Base-by-base conservation (phyloP, 2,797 vertebrate genomes). In the Pyrocephalus nanus region DNA sequence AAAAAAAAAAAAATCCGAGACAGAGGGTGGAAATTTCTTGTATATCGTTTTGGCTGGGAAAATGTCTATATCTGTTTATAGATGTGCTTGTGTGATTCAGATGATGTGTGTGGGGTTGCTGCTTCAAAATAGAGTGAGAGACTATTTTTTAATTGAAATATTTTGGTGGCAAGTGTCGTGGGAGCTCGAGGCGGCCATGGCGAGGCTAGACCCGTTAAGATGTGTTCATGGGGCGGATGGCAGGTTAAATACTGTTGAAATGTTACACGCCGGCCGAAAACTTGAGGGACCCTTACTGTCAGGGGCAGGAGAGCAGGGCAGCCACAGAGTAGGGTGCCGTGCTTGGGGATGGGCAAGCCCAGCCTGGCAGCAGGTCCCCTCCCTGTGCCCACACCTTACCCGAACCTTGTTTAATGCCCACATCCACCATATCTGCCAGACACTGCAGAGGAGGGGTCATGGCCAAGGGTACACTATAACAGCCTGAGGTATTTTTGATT, bases 381-480 rank as follows among this genome's bases (percentile, higher is more conserved):
- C 81, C 38, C 62, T 29, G 60, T 93, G 69, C 92, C 74, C 74
- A 92, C 92, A 91, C 73, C 79, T 95, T 86, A 12, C 71, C 58
- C 88, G 69, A 90, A 83, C 85, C 72, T 83, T 90, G 90, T 86
- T 95, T 97, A 93, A 93, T 96, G 93, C 93, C 91, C 95, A 90
- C 91, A 91, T 96, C 94, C 95, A 94, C 95, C 93, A 91, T 96
- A 95, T 96, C 62, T 64, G 91, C 83, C 96, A 97, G 96, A 95
- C 95, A 70, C 93, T 92, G 96, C 96, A 94, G 93, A 97, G 91
- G 89, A 95, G 86, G 97, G 98, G 97, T 98, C 98, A 98, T 97
- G 97, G 97, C 98, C 98, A 98, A 98, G 98, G 97, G 97, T 98
- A 96, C 90, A 90, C 93, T 96, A 92, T 97, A 97, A 97, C 90